Evolutionary conservation across 2,888 invertebrate species (phyloP).

Genomic region (Eilema sororculum): DNA sequence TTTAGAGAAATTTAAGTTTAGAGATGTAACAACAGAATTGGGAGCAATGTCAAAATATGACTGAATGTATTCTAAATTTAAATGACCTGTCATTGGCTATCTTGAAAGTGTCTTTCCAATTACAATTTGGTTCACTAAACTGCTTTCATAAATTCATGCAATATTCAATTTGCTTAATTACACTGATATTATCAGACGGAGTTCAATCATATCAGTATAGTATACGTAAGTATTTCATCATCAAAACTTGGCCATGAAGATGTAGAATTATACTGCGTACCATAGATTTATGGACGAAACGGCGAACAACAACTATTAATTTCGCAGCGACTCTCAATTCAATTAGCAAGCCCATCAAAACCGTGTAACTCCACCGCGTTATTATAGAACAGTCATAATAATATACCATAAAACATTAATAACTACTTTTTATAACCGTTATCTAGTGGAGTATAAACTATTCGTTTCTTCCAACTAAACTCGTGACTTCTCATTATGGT

Average conservation of each 20-base stretch:
- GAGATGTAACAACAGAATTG: no score
- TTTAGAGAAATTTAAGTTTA: no score
- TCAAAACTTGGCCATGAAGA: not conserved
- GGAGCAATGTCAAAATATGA: no score
- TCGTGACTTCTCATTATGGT: not conserved
- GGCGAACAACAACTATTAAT: conserved; percentile 5
- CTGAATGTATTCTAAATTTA: no score
- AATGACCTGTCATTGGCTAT: no score
- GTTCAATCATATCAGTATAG: not conserved
- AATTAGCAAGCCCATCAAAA: conserved; percentile 25
- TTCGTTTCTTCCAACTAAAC: not conserved
- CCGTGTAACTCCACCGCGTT: conserved; percentile 26
- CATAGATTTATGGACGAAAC: not conserved
- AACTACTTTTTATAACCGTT: conserved; percentile 10
- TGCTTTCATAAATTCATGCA: no score
- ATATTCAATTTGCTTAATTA: no score
- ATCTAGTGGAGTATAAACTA: not conserved
- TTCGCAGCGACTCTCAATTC: conserved; percentile 5
- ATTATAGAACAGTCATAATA: conserved; percentile 28
- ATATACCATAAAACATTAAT: conserved; percentile 24
- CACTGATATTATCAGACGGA: not conserved
- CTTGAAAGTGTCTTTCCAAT: no score
- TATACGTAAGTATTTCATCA: not conserved
- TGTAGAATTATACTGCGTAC: not conserved
- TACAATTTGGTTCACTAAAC: no score